Evolutionary conservation across 2,888 invertebrate species (phyloP), one percentile per base, ranked within the genome.

Genomic region (Neelides folsomi): DNA sequence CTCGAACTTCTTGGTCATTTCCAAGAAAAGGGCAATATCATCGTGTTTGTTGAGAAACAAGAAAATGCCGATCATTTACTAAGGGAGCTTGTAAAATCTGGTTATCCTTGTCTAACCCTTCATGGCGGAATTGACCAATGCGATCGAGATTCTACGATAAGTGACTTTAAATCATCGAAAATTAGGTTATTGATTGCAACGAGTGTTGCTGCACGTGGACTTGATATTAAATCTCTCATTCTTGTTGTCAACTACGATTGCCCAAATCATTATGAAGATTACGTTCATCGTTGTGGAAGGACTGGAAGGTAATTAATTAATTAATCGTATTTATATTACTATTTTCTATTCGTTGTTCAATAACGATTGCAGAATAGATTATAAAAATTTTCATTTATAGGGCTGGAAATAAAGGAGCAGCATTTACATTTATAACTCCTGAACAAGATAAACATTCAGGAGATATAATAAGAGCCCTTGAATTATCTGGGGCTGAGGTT

Each of bases 121-220:
- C 98, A 99, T 68, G 98, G 98, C 53, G 98, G 95, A 63, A 95
- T 99, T 68, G 98, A 99, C 75, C 98, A 98, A 74, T 95, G 93
- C 72, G 98, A 98, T 75, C 78, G 98, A 65, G 98, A 98, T 73
- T 92, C 92, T 4, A 95, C 93, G 34, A 97, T 98, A 65, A 77
- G 86, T 35, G 97, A 98, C 73, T 99, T 98, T 73, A 99, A 99
- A 74, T 82, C 82, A 36, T 94, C 93, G 47, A 85, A 88, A 72
- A 83, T 92, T 63, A 88, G 87, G 68, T 74, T 98, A 45, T 72
- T 98, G 67, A 72, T 97, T 4, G 98, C 98, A 0, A 98, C 98
- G 0, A 97, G 95, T 12, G 97, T 99, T 1, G 97, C 97, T 3
- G 97, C 98, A 1, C 75, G 98, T 51, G 98, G 98, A 0, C 75